These are phyloP conservation scores for Nephrotoma flavescens DNA, from an alignment of 2,888 invertebrate genomes.

Conservation along the genomic window DNA sequence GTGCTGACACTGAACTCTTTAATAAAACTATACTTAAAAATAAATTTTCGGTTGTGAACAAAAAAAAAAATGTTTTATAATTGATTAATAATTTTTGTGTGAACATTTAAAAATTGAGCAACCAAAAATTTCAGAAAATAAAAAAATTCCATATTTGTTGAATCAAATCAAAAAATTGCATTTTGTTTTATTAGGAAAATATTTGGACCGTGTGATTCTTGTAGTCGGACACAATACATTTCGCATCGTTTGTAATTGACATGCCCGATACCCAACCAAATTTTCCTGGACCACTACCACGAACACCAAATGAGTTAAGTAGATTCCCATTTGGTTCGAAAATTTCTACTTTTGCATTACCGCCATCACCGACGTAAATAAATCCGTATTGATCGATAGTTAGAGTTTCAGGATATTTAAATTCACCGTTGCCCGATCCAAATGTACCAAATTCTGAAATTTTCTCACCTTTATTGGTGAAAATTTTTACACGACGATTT, in stretches of 20 bases:
- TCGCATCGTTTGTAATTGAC: constrained; percentile 41
- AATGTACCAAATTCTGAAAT: constrained; percentile 48
- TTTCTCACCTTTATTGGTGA: constrained; percentile 38
- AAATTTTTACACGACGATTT: constrained; percentile 51
- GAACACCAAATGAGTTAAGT: constrained; percentile 47
- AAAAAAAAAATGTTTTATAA: neutral
- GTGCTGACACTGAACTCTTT: neutral
- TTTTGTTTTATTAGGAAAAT: constrained; percentile 20
- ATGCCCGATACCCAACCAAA: constrained; percentile 59
- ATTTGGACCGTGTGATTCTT: constrained; percentile 37
- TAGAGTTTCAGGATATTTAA: constrained; percentile 58
- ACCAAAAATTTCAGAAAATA: neutral
- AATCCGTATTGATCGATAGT: constrained; percentile 56
- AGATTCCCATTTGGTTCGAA: constrained; percentile 56
- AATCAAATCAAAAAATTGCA: neutral
- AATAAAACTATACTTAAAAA: neutral
- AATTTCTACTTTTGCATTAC: constrained; percentile 60
- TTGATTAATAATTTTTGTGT: neutral
- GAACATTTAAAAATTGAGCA: neutral
- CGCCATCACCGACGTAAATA: constrained; percentile 64
- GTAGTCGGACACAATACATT: constrained; percentile 46
- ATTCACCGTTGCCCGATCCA: constrained; percentile 51
- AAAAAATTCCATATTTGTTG: neutral
- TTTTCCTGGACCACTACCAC: constrained; percentile 34
- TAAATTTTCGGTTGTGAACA: neutral